Evolutionary conservation across 2,113 vertebrate genomes (phyloP), one percentile per base, ranked within the genome.

Genomic region (Labeo catla): DNA sequence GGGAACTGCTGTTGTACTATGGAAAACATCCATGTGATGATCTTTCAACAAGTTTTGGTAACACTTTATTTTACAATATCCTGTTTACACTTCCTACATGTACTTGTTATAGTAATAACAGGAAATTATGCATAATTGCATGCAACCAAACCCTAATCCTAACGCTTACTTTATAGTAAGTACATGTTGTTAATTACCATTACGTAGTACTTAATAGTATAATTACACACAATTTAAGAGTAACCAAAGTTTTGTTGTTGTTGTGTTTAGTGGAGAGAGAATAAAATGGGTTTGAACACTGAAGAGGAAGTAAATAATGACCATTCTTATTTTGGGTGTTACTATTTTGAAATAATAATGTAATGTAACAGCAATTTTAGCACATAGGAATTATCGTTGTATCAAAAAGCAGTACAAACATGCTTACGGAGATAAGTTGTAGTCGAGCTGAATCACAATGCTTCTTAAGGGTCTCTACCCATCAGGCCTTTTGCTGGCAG

Each of bases 351-450:
- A 21, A 2, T 59, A 4, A 19, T 19, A 57, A 57, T 21, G 6
- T 8, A 7, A 21, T 6, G 16, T 59, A 57, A 59, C 19, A 8
- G 54, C 21, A 21, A 7, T 19, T 21, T 59, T 59, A 59, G 54
- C 54, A 21, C 52, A 54, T 54, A 2, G 28, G 28, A 28, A 28
- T 28, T 28, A 28, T 28, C 28, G 28, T 28, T 28, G 28, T 28
- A 28, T 28, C 28, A 28, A 28, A 28, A 28, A 28, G 28, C 39
- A 39, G 39, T 39, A 39, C 39, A 39, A 39, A 39, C 45, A n/a
- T 34, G 50, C 70, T 85, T 66, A 28, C 36, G 39, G 15, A 49
- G 57, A 86, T 73, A 76, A 61, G 59, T 50, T 23, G 86, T 76
- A 39, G 8, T 10, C 6, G 45, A 49, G 43, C 45, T 68, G 68